A percentile compares a stretch with the other conserved stretches of the same genome.
Evolutionary conservation across 2,113 vertebrate genomes (phyloP).

Genomic region (Himantopus leucocephalus): DNA sequence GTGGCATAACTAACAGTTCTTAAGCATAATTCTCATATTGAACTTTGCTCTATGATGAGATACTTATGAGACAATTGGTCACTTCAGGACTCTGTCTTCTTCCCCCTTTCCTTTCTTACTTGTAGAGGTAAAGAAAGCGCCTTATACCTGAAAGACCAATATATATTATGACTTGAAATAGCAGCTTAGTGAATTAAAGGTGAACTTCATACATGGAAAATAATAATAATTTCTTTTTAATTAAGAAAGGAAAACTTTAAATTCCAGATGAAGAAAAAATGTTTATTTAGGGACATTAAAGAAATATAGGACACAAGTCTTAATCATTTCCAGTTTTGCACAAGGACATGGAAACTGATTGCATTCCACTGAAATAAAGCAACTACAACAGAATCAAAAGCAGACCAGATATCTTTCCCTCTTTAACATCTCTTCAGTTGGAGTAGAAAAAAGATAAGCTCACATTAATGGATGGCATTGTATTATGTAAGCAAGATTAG

Average conservation of each 20-base stretch:
- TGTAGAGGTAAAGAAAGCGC: neutral
- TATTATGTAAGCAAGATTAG: neutral
- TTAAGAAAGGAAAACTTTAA: neutral
- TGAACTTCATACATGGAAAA: neutral
- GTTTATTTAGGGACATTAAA: neutral
- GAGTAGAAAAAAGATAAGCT: neutral
- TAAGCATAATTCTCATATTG: neutral
- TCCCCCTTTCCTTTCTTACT: neutral
- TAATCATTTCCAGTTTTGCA: neutral
- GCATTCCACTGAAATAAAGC: neutral
- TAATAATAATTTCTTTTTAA: neutral
- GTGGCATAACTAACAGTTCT: neutral
- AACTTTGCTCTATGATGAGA: neutral
- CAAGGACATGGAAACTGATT: neutral
- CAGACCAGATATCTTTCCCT: neutral
- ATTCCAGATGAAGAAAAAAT: neutral
- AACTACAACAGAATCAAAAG: neutral
- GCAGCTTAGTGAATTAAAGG: neutral
- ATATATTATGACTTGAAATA: neutral
- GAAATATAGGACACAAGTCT: neutral
- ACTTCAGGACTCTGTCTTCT: neutral
- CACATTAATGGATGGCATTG: neutral
- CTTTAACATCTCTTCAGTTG: neutral
- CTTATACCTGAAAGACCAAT: neutral
- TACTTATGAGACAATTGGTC: neutral